Percentiles rank a stretch among this genome's conserved stretches.
Conservation (phyloP, 1,140 invertebrate genomes). For the Drosophila persimilis region DNA sequence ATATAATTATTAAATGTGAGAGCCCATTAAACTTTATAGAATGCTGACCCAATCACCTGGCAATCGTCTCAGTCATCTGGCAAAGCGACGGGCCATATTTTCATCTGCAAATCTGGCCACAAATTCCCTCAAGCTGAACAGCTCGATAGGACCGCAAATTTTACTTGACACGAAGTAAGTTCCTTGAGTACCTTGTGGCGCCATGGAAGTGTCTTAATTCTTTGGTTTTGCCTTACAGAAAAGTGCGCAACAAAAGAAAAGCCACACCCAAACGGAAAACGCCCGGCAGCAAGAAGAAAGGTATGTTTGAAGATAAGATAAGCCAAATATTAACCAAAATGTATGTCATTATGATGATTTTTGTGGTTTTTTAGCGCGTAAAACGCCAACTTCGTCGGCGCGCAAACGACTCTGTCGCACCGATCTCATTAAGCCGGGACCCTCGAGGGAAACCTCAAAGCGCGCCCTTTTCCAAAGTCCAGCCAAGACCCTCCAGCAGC, state of each 20-base stretch:
- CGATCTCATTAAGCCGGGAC: constrained; percentile 71
- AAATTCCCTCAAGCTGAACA: constrained; percentile 72
- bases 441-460: constrained; percentile 83
- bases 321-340: background rate
- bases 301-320: constrained; percentile 33
- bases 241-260: constrained; percentile 70
- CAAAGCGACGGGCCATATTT: constrained; percentile 86
- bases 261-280: constrained; percentile 79
- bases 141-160: constrained; percentile 75
- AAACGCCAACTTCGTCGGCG: constrained; percentile 83
- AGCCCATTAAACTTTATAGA: constrained; percentile 44
- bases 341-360: background rate
- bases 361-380: constrained; percentile 46
- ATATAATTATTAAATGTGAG: background rate
- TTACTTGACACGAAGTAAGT: constrained; percentile 76
- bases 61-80: constrained; percentile 86
- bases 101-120: constrained; percentile 84
- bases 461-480: constrained; percentile 87
- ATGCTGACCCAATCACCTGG: constrained; percentile 86
- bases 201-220: background rate
- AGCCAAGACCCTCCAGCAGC: constrained; percentile 67
- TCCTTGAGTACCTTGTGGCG: background rate
- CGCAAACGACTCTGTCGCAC: constrained; percentile 81
- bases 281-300: constrained; percentile 79
- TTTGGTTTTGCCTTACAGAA: constrained; percentile 34